Base-by-base conservation (phyloP, 2,888 invertebrate species). In the Oegoconia quadripuncta region DNA sequence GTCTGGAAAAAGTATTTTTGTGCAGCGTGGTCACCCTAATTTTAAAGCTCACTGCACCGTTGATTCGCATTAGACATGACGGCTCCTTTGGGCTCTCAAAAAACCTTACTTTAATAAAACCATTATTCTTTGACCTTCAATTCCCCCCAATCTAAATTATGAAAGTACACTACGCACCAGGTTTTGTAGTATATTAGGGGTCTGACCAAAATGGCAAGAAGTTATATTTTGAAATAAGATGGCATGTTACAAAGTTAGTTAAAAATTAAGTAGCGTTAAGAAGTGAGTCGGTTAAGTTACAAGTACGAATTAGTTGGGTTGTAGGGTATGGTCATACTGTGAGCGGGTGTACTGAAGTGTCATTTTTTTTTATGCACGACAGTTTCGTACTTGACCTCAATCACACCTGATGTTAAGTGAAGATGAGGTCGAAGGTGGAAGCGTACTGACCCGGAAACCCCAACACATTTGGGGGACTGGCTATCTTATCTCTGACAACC, bases 1-100 rank as follows among this genome's bases (percentile, higher is more conserved):
- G n/a, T n/a, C n/a, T n/a, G n/a, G n/a, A n/a, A n/a, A n/a, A n/a
- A n/a, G n/a, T n/a, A 27, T 13, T 12, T 13, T 8, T n/a, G 6
- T 2, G 27, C n/a, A 42, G 38, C 30, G 34, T 41, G 34, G 36
- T 13, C 25, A 42, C 36, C 39, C 42, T 34, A 39, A 17, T 28
- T 39, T 41, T 31, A 34, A 43, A 43, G 43, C 43, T 46, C 39
- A 43, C 37, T 43, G 46, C 46, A 41, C 43, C 41, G 46, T 26
- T 42, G 44, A 32, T 20, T 34, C 37, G 32, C 34, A 18, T 43
- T 41, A 38, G 31, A 35, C 37, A 17, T 26, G 32, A 23, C 33
- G 22, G 30, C 39, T 37, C 39, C n/a, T 23, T 41, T 35, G 16
- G 36, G 17, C 34, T 17, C 23, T 14, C 17, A 34, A 26, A 17